phyloP scores from a whole-genome alignment of 2,888 invertebrate species.

The Cheilosia vulpina region DNA sequence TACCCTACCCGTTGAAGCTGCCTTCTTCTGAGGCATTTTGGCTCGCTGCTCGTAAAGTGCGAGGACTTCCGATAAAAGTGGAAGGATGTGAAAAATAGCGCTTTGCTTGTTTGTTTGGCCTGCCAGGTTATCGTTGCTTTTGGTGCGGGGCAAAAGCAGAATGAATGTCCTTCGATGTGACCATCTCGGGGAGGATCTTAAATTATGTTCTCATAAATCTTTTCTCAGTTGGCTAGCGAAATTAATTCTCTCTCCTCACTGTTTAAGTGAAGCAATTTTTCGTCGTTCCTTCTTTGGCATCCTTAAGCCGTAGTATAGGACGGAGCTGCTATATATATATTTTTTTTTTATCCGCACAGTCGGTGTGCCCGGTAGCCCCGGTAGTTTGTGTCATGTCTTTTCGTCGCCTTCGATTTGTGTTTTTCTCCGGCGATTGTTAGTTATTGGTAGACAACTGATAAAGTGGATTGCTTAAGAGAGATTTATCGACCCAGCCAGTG shows the following conservation, averaged over 20 bases:
- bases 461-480: constrained; percentile 73
- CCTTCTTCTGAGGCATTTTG: constrained; percentile 51
- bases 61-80: constrained; percentile 67
- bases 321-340: not conserved
- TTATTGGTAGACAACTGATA: constrained; percentile 74
- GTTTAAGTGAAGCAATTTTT: constrained; percentile 73
- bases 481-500: constrained; percentile 64
- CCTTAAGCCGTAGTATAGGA: constrained; percentile 34
- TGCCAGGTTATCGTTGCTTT: constrained; percentile 45
- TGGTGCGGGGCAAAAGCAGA: constrained; percentile 23
- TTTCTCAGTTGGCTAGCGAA: constrained; percentile 70
- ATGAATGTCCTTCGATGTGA: constrained; percentile 72
- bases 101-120: constrained; percentile 69
- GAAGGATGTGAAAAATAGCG: constrained; percentile 70
- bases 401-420: constrained; percentile 72
- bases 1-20: constrained; percentile 28
- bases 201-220: constrained; percentile 77
- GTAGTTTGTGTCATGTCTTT: constrained; percentile 67
- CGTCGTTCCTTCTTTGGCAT: constrained; percentile 44
- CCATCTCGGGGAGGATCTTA: constrained; percentile 73
- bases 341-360: constrained; percentile 29
- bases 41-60: constrained; percentile 69
- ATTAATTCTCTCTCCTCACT: constrained; percentile 73
- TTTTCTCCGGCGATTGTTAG: constrained; percentile 66
- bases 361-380: constrained; percentile 49